Evolutionary conservation across 2,113 vertebrate genomes (phyloP).

Genomic region (Corvus moneduloides): DNA sequence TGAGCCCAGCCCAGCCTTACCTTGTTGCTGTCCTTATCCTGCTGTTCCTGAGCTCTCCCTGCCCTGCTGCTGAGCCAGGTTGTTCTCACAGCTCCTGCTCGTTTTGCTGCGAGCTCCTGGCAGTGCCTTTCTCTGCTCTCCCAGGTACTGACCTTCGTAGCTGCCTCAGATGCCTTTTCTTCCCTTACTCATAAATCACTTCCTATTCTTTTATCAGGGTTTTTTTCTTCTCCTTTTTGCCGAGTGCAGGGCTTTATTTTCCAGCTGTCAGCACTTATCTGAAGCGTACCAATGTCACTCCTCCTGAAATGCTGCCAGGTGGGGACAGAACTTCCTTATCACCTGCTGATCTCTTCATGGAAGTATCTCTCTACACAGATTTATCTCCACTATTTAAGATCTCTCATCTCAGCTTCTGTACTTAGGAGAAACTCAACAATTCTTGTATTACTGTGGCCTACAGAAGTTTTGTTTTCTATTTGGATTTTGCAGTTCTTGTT

Average conservation of each 20-base stretch:
- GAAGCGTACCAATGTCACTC: neutral
- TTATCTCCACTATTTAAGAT: neutral
- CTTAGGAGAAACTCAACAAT: neutral
- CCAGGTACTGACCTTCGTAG: neutral
- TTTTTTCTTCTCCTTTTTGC: neutral
- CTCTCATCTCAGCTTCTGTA: neutral
- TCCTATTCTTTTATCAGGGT: neutral
- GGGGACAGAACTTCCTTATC: neutral
- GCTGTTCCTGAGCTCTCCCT: neutral
- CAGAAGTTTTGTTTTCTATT: neutral
- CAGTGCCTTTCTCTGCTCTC: neutral
- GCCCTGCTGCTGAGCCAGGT: neutral
- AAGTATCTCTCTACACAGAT: fast-evolving
- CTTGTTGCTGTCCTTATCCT: neutral
- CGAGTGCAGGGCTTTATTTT: neutral
- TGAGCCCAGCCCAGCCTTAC: neutral
- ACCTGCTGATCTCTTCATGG: neutral
- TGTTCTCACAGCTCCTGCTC: neutral
- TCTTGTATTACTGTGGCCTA: fast-evolving
- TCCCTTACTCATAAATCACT: neutral
- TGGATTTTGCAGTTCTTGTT: neutral
- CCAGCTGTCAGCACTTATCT: neutral
- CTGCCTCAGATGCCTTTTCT: neutral
- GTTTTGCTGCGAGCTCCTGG: neutral
- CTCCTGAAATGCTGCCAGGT: neutral